Base-by-base conservation (phyloP, 1,140 invertebrate genomes). In the Helicoverpa zea region DNA sequence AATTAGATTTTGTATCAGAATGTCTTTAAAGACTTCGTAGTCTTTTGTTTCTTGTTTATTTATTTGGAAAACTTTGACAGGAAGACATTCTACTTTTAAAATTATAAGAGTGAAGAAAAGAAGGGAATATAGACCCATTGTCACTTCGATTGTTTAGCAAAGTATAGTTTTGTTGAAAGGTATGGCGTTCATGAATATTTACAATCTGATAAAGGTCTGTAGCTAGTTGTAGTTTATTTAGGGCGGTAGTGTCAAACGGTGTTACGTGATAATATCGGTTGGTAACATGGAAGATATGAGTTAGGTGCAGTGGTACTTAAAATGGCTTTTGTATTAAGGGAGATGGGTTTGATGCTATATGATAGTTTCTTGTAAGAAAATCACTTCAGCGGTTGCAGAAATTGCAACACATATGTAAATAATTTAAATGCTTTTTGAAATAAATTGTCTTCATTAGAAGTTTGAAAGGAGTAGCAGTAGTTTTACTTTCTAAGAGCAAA, bases 1-100 rank as follows among this genome's bases (percentile, higher is more conserved):
- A n/a, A 83, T 72, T 0, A 83, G 18, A 23, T 73, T 76, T 35
- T 83, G 52, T 14, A 80, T 76, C 14, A 73, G n/a, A 43, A 80
- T 63, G 11, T 68, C 54, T 56, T 83, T 83, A 13, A 63, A 72
- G 5, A 49, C 18, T 73, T 72, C 49, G 23, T 43, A 49, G 2
- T 54, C 9, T 13, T n/a, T 12, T n/a, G 66, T 63, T 66, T 63
- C 29, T 23, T 5, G 49, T 54, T 77, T 16, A 56, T 77, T 81
- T 18, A 72, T 63, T 63, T 77, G 54, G 3, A 52, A 63, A 7
- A 51, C 11, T 81, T 68, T 54, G n/a, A 23, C 23, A 10, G 52
- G 16, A 5, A 49, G 7, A 43, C 18, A 2, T n/a, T 70, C 49
- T 7, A n/a, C 23, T 54, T 70, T 52, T 5, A 70, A 70, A 29